These are phyloP conservation scores for Pristionchus exspectatus DNA, from an alignment of 2,888 invertebrate genomes.

Conservation along the genomic window DNA sequence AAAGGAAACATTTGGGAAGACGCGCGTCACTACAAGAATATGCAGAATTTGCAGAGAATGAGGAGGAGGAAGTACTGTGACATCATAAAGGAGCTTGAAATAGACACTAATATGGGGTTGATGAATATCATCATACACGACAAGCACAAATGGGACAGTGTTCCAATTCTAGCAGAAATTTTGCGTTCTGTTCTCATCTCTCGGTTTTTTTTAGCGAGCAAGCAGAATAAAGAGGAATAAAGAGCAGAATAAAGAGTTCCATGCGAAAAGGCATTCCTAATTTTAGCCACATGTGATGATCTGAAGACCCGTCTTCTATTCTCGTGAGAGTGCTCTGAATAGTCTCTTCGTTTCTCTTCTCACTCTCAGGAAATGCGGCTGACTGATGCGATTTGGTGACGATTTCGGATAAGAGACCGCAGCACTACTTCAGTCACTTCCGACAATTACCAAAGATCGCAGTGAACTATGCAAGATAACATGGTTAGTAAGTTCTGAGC, in stretches of 20 bases:
- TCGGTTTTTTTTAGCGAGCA: not conserved
- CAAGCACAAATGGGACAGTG: not conserved
- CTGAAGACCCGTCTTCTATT: not conserved
- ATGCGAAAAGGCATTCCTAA: too few species aligned
- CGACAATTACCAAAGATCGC: not conserved
- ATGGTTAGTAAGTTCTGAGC: not conserved
- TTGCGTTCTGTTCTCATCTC: not conserved
- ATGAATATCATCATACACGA: not conserved
- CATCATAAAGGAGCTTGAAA: not conserved
- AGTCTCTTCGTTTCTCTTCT: not conserved
- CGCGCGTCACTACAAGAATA: not conserved
- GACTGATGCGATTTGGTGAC: constrained; percentile 46
- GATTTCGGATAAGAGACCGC: constrained; percentile 2
- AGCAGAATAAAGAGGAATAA: not conserved
- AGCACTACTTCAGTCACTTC: not conserved
- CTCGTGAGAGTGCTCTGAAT: not conserved
- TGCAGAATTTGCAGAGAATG: not conserved
- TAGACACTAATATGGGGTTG: not conserved
- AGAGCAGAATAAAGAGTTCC: not conserved
- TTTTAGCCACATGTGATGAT: too few species aligned
- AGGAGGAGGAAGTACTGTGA: not conserved
- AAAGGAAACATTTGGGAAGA: not conserved
- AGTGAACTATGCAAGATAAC: not conserved
- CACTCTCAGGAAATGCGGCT: constrained; percentile 13
- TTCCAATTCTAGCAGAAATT: too few species aligned